Base-by-base conservation (phyloP, 30 jellyfish, hydroid and myxozoan genomes). In the Aurelia sp. region DNA sequence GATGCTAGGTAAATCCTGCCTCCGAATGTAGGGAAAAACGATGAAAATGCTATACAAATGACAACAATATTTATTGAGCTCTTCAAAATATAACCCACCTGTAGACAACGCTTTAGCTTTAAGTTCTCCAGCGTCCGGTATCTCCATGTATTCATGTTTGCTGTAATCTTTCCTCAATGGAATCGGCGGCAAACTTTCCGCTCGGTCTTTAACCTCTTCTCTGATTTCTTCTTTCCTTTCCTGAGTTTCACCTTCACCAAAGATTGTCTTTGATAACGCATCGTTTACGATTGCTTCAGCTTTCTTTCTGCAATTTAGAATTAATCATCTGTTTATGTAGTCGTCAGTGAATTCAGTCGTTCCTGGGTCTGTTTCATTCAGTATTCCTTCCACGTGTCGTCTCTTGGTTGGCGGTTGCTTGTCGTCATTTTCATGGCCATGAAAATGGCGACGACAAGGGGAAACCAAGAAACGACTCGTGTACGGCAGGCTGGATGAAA, bases 261-360 rank as follows among this genome's bases (percentile, higher is more conserved):
- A 92, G 1, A 80, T 86, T 22, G 97, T 92, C 12, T 81, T 91
- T 30, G 96, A 68, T 21, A 86, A 64, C 11, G 80, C 70, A 37
- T 86, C 97, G 30, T 73, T 72, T 47, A 86, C 86, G 18, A 86
- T 48, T 15, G 86, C 85, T 40, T 92, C 96, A 20, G 97, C 96
- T 47, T 87, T 59, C 69, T n/a, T 59, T 21, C 69, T 59, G 69
- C 69, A 59, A 59, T 18, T 44, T 16, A 44, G 10, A 44, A 5
- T 7, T 5, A 44, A 5, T 44, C 13, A 44, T 1, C 10, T 44
- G 55, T 8, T 41, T 10, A 44, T 44, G 55, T 44, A 5, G 0
- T 2, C 3, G 55, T 44, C 55, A 44, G 55, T 5, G 55, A 1
- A 44, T 7, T 16, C 55, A 44, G 10, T 44, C 16, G 15, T 44